Percentiles rank a stretch among this genome's conserved stretches.
These are phyloP conservation scores for Cremastinae sp. DNA, from an alignment of 2,888 invertebrate species.

Conservation along the genomic window DNA sequence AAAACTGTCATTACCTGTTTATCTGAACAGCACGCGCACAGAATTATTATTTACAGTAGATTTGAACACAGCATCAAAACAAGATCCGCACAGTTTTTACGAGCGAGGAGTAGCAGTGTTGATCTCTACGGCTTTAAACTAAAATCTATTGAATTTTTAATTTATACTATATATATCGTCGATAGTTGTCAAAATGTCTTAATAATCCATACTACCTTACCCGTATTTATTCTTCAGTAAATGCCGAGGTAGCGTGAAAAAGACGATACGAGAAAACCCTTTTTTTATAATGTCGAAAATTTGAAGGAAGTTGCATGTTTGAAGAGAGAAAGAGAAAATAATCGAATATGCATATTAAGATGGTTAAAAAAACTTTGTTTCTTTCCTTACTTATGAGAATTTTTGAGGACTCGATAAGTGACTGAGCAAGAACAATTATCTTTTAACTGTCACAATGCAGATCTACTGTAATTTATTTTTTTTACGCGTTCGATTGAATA, in stretches of 20 bases:
- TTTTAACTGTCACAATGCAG: slow-evolving; percentile 67
- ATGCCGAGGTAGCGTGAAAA: slow-evolving; percentile 21
- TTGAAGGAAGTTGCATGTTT: no score
- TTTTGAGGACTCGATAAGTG: no score
- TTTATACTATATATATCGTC: not conserved
- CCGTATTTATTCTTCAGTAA: slow-evolving; percentile 24
- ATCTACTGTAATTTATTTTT: slow-evolving; percentile 67
- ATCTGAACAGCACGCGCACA: slow-evolving; percentile 96
- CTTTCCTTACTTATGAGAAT: no score
- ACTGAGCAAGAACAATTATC: slow-evolving; percentile 11
- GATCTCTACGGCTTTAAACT: slow-evolving; percentile 95
- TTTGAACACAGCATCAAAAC: slow-evolving; percentile 93
- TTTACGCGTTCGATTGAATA: slow-evolving; percentile 65
- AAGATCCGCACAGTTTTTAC: slow-evolving; percentile 97
- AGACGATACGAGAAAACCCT: not conserved
- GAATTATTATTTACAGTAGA: slow-evolving; percentile 98
- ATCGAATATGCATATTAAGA: no score
- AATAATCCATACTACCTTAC: slow-evolving; percentile 38
- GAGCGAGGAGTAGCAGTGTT: slow-evolving; percentile 98
- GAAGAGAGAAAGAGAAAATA: slow-evolving; percentile 8
- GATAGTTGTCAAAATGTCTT: slow-evolving; percentile 6
- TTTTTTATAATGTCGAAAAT: no score
- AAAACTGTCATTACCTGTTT: slow-evolving; percentile 95
- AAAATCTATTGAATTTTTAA: slow-evolving; percentile 70
- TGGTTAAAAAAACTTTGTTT: no score